Evolutionary conservation across 37 sponge, comb jelly and placozoan species (phyloP).

Genomic region (Geodia barretti): DNA sequence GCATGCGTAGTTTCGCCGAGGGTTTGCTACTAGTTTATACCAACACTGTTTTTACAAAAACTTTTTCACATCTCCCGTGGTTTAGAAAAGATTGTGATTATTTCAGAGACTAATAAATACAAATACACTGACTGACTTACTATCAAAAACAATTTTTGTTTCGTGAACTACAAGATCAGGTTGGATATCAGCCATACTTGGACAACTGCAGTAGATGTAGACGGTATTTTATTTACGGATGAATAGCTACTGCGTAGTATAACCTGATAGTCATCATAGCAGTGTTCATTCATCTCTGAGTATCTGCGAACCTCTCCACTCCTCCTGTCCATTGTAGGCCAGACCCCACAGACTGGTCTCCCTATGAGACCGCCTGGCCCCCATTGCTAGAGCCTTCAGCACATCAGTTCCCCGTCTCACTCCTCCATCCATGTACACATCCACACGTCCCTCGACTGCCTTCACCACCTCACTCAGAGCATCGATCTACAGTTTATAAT

Average conservation of each 20-base stretch:
- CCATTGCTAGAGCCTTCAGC: slow-evolving; percentile 84
- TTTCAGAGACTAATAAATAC: no score
- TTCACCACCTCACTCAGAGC: slow-evolving; percentile 72
- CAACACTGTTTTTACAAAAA: no score
- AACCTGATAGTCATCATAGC: slow-evolving; percentile 78
- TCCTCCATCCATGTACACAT: slow-evolving; percentile 88
- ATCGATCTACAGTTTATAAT: slow-evolving; percentile 53
- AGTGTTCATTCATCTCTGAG: slow-evolving; percentile 60
- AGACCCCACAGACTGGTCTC: slow-evolving; percentile 87
- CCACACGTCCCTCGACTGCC: slow-evolving; percentile 62
- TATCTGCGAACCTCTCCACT: slow-evolving; percentile 50
- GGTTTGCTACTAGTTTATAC: no score
- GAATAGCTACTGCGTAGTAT: no score
- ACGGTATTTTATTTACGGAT: not conserved
- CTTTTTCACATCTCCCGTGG: no score
- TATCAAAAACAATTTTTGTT: no score
- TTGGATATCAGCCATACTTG: slow-evolving; percentile 29
- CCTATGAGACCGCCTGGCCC: slow-evolving; percentile 84
- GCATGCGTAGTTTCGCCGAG: no score
- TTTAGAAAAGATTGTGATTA: no score
- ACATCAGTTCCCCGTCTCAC: slow-evolving; percentile 87
- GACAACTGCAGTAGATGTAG: slow-evolving; percentile 14
- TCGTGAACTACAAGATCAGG: slow-evolving; percentile 55
- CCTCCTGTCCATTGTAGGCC: slow-evolving; percentile 72
- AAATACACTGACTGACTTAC: no score